These are phyloP conservation scores for Macropus fuliginosus DNA, from an alignment of 2,797 vertebrate genomes.

Conservation along the genomic window DNA sequence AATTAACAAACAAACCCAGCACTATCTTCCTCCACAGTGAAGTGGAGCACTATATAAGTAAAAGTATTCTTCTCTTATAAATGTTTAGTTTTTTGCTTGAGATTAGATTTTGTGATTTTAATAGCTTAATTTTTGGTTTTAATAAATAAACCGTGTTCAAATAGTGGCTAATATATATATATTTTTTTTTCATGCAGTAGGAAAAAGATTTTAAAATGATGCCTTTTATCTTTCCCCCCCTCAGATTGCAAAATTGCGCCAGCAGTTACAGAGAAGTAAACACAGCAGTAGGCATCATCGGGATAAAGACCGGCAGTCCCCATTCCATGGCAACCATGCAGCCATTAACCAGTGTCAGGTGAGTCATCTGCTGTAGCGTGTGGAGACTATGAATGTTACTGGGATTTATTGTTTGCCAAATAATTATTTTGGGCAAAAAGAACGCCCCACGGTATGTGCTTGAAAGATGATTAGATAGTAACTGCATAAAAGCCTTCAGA, in stretches of 20 bases:
- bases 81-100: background rate
- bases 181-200: conserved; percentile 21
- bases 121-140: background rate
- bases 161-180: background rate
- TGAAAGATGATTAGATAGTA: conserved; percentile 46
- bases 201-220: conserved; percentile 26
- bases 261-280: conserved; percentile 98
- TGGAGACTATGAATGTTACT: conserved; percentile 35
- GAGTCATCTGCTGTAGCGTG: conserved; percentile 59
- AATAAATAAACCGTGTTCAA: background rate
- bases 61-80: background rate
- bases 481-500: conserved; percentile 38
- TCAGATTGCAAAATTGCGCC: conserved; percentile 97
- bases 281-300: conserved; percentile 98
- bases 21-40: background rate
- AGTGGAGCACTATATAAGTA: background rate
- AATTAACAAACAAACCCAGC: background rate
- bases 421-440: conserved; percentile 10
- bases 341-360: conserved; percentile 98
- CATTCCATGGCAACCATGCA: conserved; percentile 97
- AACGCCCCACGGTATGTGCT: conserved; percentile 21
- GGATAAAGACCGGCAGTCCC: conserved; percentile 98
- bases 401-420: conserved; percentile 32
- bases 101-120: conserved; percentile 42
- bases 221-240: conserved; percentile 42